Evolutionary conservation across 2,113 vertebrate species (phyloP).

Genomic region (Amia ocellicauda): DNA sequence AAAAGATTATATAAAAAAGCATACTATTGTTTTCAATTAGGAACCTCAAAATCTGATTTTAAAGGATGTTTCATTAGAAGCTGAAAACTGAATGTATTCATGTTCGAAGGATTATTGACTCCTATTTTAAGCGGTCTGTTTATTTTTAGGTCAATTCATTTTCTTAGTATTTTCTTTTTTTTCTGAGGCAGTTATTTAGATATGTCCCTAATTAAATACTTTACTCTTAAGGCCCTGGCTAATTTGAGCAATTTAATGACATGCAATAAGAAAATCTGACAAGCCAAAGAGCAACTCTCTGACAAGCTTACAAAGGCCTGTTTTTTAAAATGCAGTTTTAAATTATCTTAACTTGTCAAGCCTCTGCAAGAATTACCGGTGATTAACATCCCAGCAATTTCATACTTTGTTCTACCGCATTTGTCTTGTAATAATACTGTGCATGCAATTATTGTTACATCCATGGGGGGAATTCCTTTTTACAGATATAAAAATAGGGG

Average conservation of each 20-base stretch:
- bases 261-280: constrained; percentile 4
- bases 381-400: constrained; percentile 60
- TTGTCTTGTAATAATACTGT: constrained; percentile 68
- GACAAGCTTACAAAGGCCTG: constrained; percentile 36
- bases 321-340: constrained; percentile 41
- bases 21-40: too few species aligned
- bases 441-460: constrained; percentile 61
- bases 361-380: constrained; percentile 42
- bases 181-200: not conserved
- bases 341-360: constrained; percentile 59
- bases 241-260: constrained; percentile 28
- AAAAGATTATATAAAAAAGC: too few species aligned
- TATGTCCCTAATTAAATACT: constrained; percentile 13
- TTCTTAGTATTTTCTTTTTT: not conserved
- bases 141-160: too few species aligned
- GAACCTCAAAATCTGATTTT: too few species aligned
- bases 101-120: too few species aligned
- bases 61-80: too few species aligned
- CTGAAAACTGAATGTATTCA: too few species aligned
- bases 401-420: constrained; percentile 58
- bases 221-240: constrained; percentile 25
- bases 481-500: constrained; percentile 59
- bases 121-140: too few species aligned
- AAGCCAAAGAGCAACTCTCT: constrained; percentile 22
- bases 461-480: constrained; percentile 61